Evolutionary conservation across 2,797 vertebrate genomes (phyloP).

Genomic region (Spheniscus humboldti): DNA sequence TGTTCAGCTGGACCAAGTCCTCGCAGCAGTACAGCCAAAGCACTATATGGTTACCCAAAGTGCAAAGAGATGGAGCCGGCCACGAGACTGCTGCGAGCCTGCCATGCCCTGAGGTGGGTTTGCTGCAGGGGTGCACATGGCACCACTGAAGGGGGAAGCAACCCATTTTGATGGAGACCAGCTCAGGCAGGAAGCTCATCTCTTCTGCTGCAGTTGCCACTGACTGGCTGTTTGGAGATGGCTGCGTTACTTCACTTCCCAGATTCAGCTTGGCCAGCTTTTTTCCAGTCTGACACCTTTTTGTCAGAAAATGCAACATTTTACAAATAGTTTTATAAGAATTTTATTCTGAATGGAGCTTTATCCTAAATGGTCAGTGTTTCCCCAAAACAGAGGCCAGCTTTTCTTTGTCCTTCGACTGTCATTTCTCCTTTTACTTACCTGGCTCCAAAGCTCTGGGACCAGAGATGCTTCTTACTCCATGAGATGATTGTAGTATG

Average conservation of each 20-base stretch:
- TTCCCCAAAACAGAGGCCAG: background rate
- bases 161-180: background rate
- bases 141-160: too few species aligned
- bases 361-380: background rate
- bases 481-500: background rate
- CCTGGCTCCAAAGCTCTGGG: background rate
- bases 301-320: background rate
- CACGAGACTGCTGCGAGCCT: background rate
- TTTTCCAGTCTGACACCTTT: background rate
- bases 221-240: background rate
- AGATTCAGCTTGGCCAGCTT: background rate
- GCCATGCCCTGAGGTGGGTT: background rate
- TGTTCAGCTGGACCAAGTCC: background rate
- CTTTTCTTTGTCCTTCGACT: background rate
- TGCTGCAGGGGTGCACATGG: background rate
- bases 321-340: background rate
- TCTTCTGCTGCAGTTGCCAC: background rate
- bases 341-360: background rate
- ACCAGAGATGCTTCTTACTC: background rate
- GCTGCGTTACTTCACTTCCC: background rate
- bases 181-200: background rate
- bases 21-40: rapidly evolving
- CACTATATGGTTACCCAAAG: too few species aligned
- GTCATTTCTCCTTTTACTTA: background rate
- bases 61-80: rapidly evolving